Base-by-base conservation (phyloP, 2,113 vertebrate genomes). In the Phalacrocorax aristotelis region DNA sequence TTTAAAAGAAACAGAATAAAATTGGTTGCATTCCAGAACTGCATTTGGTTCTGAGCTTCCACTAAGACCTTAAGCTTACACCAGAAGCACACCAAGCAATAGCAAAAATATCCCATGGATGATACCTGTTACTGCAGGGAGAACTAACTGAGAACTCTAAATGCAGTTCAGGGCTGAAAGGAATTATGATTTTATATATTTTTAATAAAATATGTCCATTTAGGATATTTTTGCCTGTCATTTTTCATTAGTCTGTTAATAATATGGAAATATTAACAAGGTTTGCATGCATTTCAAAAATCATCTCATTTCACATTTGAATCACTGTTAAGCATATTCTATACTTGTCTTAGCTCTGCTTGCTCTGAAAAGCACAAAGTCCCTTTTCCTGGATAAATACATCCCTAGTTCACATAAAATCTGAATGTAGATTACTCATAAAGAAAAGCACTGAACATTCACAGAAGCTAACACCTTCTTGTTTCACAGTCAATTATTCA, bases 401-500 rank as follows among this genome's bases (percentile, higher is more conserved):
- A 72, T 54, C 38, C 93, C 76, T 7, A 69, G 85, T 75, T 96
- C 51, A 38, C 81, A 87, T 72, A 61, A 96, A 93, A 85, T 84
- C 78, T 84, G 94, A 90, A 92, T 89, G 88, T 58, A 75, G 96
- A 97, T 97, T 96, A 70, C 90, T 96, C 96, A 79, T 15, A 89
- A 83, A 97, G 82, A 62, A 93, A 96, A 92, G 83, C 82, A 44
- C 72, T 94, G 95, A 96, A 83, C 51, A 62, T 76, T 70, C 71
- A 80, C 66, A 86, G 93, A 75, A 97, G 95, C 97, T 94, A 98
- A 95, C 96, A 92, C 90, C 94, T 92, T 96, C 96, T 97, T 96
- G 91, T 97, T 97, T 95, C 98, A 95, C 87, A 87, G 96, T 97
- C 96, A 98, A 97, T 98, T 97, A 97, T 98, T 98, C 97, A 98